Evolutionary conservation across 2,797 vertebrate genomes (phyloP).

Genomic region (Xenops minutus): DNA sequence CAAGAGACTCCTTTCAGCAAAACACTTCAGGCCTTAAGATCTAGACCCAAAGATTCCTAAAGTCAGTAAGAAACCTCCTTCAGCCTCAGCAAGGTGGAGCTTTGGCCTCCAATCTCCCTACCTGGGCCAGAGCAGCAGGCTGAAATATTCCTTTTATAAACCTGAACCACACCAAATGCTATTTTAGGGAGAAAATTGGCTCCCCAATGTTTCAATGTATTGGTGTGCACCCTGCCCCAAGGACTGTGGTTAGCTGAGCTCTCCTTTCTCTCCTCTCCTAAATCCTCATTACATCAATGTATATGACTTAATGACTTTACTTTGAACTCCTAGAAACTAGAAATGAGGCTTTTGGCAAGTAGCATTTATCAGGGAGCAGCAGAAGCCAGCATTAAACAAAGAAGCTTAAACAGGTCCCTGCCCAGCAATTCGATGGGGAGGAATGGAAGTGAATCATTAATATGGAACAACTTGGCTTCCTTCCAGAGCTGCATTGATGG

Average conservation of each 20-base stretch:
- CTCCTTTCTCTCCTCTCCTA: neutral
- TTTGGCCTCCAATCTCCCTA: neutral
- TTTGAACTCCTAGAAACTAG: neutral
- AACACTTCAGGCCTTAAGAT: neutral
- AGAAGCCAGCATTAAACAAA: slow-evolving; percentile 32
- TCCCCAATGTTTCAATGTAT: rapidly evolving
- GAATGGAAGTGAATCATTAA: neutral
- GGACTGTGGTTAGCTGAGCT: neutral
- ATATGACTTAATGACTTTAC: neutral
- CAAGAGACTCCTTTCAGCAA: neutral
- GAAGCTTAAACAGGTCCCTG: slow-evolving; percentile 1
- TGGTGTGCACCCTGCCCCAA: neutral
- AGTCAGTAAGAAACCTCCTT: neutral
- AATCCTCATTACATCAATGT: neutral
- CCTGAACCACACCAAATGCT: neutral
- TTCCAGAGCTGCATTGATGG: neutral
- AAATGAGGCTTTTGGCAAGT: neutral
- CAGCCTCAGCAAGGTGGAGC: neutral
- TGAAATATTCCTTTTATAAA: neutral
- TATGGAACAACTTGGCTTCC: neutral
- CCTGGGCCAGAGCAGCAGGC: neutral
- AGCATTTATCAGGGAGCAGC: slow-evolving; percentile 16
- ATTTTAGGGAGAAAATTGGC: neutral
- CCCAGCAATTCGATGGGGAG: neutral
- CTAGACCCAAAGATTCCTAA: neutral